Base-by-base conservation (phyloP, 2,797 vertebrate species). In the Ctenopoma kingsleyae region DNA sequence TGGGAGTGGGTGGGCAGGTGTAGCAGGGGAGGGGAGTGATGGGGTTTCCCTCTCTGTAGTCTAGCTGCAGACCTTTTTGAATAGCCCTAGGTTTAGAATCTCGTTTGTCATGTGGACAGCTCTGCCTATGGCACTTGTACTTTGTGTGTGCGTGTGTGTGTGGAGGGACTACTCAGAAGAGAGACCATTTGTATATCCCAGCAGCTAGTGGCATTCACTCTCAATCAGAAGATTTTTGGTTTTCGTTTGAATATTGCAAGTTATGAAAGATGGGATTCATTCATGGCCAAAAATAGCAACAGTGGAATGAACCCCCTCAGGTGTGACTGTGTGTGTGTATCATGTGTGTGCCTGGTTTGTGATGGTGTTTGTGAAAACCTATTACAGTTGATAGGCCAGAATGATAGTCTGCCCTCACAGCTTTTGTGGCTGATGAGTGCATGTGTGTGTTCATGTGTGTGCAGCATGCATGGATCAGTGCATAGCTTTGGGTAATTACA, bases 71-170 rank as follows among this genome's bases (percentile, higher is more conserved):
- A 74, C 64, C 72, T 74, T 68, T 80, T 51, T 76, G 75, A 84
- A 80, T 49, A 59, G 71, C 80, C 74, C 38, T 30, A 11, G 52
- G 73, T 74, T 72, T 49, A 73, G 67, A 72, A 47, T 20, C 74
- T 90, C 80, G 11, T 90, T 87, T 83, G 76, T 91, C 82, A 85
- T 74, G 71, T 70, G 63, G 79, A 85, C 84, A 78, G 74, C 56
- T 82, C 61, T 57, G 78, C 78, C 67, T 54, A 9, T 71, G 32
- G 73, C 73, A 65, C 48, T 66, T 40, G 57, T 52, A 48, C 57
- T 63, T 9, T 54, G 54, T 25, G 52, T 47, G 20, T 25, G 43
- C 30, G 30, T 27, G 47, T 44, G 48, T n/a, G 22, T 16, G 23
- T 8, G 27, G 5, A 41, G 9, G 36, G 9, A 59, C 0, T 1